Evolutionary conservation across 53 echinoderm and acorn worm species (phyloP), one percentile per base, ranked within the genome.

Genomic region (Zoroaster sp.): DNA sequence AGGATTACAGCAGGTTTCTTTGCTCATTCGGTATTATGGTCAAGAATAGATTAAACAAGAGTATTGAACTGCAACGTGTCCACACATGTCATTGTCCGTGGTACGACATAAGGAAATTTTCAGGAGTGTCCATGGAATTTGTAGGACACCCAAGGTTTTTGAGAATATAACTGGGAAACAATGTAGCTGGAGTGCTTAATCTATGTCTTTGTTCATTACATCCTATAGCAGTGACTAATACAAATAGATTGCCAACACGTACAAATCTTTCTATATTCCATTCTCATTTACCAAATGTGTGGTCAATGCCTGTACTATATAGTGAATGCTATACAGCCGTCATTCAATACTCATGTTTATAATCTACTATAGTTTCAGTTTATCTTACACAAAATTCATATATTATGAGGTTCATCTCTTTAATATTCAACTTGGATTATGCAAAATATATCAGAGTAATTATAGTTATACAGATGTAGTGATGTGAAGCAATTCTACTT

Each of bases 391-490:
- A 40, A 10, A 38, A n/a, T n/a, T 40, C 36, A 20, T 74, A 5
- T 13, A 40, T 14, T 74, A 20, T 74, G 23, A 41, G 18, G 35
- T 46, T 65, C 68, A 69, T 21, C 31, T 66, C 40, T 74, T 18
- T 18, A n/a, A 40, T 25, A 39, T 59, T 25, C 7, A 59, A 59
- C 63, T 59, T 49, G 85, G 70, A 85, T 85, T 85, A 85, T 85
- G 85, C 71, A 85, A 85, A 71, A 38, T 70, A 70, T 85, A 70
- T 70, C 46, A 69, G 85, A 66, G 45, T 47, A 66, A 69, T 49
- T 85, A 69, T 85, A 70, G 85, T 46, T 85, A 85, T 71, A 85
- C 69, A 70, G 30, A 70, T 69, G 71, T 85, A 85, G 85, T 36
- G n/a, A 71, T 37, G 71, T 70, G 44, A 42, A 85, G 44, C 68